Evolutionary conservation across 2,888 invertebrate genomes (phyloP).

Genomic region (Invenusta paracnida): DNA sequence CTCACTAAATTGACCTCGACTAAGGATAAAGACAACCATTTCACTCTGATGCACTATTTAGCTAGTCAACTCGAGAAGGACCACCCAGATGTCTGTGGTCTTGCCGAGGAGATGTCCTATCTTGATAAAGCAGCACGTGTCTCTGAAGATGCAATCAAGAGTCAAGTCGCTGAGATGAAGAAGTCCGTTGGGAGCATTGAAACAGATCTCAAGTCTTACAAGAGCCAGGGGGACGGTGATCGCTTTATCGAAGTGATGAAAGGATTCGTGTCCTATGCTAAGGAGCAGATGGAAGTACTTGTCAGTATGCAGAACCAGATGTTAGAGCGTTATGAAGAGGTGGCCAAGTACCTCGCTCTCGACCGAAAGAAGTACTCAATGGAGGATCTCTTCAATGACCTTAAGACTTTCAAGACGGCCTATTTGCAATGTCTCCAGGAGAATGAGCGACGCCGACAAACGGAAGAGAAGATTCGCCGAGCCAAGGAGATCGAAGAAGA

Average conservation of each 20-base stretch:
- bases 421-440: neutral
- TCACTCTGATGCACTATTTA: constrained; percentile 83
- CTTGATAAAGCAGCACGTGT: constrained; percentile 49
- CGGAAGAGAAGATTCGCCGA: neutral
- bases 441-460: neutral
- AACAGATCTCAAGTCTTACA: neutral
- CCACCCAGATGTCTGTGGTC: constrained; percentile 74
- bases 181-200: neutral
- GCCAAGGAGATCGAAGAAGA: neutral
- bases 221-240: neutral
- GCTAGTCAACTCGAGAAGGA: constrained; percentile 80
- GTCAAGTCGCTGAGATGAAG: neutral
- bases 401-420: constrained; percentile 77
- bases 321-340: neutral
- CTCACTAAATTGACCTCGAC: constrained; percentile 66
- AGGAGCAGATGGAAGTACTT: neutral
- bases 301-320: neutral
- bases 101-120: constrained; percentile 77
- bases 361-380: constrained; percentile 85
- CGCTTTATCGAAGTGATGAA: neutral
- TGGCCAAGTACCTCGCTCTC: constrained; percentile 84
- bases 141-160: neutral
- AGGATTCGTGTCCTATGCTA: neutral
- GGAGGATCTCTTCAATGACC: constrained; percentile 89
- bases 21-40: constrained; percentile 85